Conservation (phyloP, 2,797 vertebrate genomes). For the Novumbra hubbsi region DNA sequence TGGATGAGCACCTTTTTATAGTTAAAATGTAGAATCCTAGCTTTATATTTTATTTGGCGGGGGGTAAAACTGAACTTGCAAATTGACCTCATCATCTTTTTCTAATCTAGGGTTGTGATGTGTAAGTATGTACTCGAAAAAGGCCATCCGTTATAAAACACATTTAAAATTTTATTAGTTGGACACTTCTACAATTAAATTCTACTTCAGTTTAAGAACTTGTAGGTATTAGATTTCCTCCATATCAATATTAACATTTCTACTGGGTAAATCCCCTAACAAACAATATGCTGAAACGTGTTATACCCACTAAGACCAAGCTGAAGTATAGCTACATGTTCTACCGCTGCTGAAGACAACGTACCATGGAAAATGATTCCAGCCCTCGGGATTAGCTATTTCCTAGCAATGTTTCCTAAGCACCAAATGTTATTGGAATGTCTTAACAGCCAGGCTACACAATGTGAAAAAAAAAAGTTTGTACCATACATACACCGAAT, state of each 20-base stretch:
- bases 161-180: neutral
- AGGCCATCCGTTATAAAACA: neutral
- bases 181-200: neutral
- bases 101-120: constrained; percentile 15
- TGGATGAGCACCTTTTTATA: no score
- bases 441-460: no score
- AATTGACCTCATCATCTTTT: constrained; percentile 8
- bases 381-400: no score
- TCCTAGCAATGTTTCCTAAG: no score
- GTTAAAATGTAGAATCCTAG: neutral
- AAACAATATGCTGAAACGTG: neutral
- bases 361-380: no score
- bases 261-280: no score
- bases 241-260: neutral
- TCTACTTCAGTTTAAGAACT: neutral
- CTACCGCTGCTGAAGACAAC: no score
- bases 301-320: constrained; percentile 3
- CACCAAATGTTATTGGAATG: no score
- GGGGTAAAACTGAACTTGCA: neutral
- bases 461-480: no score
- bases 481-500: no score
- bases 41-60: neutral
- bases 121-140: constrained; percentile 3
- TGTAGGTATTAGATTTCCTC: neutral
- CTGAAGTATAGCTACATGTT: neutral